Conservation (phyloP, 2,797 vertebrate species). For the Etheostoma perlongum region DNA sequence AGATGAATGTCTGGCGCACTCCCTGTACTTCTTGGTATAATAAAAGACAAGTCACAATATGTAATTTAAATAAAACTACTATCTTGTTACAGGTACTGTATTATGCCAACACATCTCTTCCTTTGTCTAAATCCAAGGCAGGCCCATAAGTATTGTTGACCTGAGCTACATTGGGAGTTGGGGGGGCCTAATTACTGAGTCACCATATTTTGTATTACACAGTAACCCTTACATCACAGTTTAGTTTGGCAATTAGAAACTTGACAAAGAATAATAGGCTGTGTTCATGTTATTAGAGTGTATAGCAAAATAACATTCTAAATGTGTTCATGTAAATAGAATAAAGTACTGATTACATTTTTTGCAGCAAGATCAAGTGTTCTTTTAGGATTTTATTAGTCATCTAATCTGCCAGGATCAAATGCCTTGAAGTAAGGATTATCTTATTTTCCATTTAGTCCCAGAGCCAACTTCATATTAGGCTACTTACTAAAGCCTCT, state of each 20-base stretch:
- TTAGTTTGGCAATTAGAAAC: constrained; percentile 1
- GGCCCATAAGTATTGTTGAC: background rate
- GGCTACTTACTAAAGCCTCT: constrained; percentile 25
- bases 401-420: constrained; percentile 45
- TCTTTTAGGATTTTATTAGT: constrained; percentile 18
- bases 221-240: background rate
- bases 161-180: too few species aligned
- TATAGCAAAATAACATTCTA: background rate
- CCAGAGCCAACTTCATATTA: constrained; percentile 39
- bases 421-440: constrained; percentile 47
- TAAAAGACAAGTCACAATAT: background rate
- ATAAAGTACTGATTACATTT: background rate
- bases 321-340: background rate
- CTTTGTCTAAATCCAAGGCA: background rate
- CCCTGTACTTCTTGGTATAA: background rate
- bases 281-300: background rate
- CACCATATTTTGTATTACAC: background rate
- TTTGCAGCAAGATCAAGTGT: background rate
- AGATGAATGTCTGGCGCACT: background rate
- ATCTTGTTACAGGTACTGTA: background rate
- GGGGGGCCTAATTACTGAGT: background rate
- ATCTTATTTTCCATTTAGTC: constrained; percentile 36
- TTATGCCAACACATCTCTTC: constrained; percentile 14
- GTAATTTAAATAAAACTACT: constrained; percentile 22
- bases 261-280: background rate